Evolutionary conservation across 2,113 vertebrate genomes (phyloP), one percentile per base, ranked within the genome.

Genomic region (Salvator merianae): DNA sequence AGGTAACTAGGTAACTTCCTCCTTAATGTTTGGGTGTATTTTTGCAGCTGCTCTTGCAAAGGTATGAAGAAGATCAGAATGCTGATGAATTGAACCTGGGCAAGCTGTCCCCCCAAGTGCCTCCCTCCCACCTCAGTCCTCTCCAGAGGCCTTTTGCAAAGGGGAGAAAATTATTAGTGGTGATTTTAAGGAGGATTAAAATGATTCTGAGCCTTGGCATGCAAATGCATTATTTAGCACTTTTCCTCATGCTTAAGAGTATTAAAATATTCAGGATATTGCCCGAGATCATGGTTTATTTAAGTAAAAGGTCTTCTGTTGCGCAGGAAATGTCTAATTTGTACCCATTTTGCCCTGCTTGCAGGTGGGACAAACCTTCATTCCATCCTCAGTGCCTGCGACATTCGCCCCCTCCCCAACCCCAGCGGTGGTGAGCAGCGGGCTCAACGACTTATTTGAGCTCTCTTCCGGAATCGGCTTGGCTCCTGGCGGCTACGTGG

Each of bases 361-460:
- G 47, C 90, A 99, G 99, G 99, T 99, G 90, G 99, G 98, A n/a
- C 98, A 99, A 83, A 98, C 98, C 93, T 99, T 99, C 94, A 99
- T 99, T 81, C 99, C 99, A 0, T 97, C 99, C 0, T 97, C 97
- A 0, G 98, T 99, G 53, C 99, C 99, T 83, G 97, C 97, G 79
- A 98, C 98, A 2, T 99, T 99, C 88, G 99, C 98, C 79, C 99
- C 99, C 2, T 99, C 99, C 1, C 99, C 99, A 20, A 99, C 98
- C 53, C 99, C 98, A 1, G 98, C 98, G 0, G 97, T 97, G 55
- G 97, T 97, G 91, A 98, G 95, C 95, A 97, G 97, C 47, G 98
- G 98, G 77, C 97, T 99, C 73, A 99, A 98, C 47, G 99, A 99
- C 93, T 95, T 99, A 86, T 99, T 99, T 43, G 99, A 99, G 90